Evolutionary conservation across 2,888 invertebrate species (phyloP).

Genomic region (Drosophila mulleri): DNA sequence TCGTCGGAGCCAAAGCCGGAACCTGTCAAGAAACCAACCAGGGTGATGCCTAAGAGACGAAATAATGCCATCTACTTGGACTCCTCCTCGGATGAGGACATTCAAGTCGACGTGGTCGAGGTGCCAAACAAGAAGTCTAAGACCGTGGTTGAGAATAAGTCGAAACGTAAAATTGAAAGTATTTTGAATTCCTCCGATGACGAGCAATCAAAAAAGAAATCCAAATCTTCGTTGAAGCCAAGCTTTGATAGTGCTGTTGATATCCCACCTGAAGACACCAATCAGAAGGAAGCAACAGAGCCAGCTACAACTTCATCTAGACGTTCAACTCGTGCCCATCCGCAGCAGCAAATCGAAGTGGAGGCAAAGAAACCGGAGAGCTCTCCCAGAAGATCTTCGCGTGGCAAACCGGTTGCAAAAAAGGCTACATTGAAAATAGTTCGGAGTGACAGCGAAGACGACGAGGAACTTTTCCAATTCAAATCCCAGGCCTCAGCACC

Average conservation of each 20-base stretch:
- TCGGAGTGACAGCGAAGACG: conserved; percentile 27
- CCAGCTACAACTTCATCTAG: neutral
- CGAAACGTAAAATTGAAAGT: conserved; percentile 21
- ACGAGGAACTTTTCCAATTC: conserved; percentile 53
- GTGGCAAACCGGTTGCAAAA: conserved; percentile 4
- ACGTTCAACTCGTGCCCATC: conserved; percentile 47
- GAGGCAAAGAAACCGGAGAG: neutral
- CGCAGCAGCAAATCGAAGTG: neutral
- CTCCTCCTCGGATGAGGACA: conserved; percentile 59
- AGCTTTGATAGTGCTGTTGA: neutral
- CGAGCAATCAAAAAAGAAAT: conserved; percentile 28
- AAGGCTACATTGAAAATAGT: conserved; percentile 10
- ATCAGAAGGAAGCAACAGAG: neutral
- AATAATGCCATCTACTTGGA: conserved; percentile 44
- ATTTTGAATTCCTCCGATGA: conserved; percentile 46
- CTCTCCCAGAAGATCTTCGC: conserved; percentile 14
- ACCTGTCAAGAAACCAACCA: neutral
- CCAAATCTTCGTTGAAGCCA: neutral
- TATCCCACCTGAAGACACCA: neutral
- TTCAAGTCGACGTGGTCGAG: neutral
- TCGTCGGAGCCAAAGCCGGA: conserved; percentile 3
- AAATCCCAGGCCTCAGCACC: conserved; percentile 12
- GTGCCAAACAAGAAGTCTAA: neutral
- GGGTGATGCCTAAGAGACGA: conserved; percentile 10
- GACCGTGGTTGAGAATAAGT: neutral